Conservation (phyloP, 2,888 invertebrate species). For the Acholoe squamosa region DNA sequence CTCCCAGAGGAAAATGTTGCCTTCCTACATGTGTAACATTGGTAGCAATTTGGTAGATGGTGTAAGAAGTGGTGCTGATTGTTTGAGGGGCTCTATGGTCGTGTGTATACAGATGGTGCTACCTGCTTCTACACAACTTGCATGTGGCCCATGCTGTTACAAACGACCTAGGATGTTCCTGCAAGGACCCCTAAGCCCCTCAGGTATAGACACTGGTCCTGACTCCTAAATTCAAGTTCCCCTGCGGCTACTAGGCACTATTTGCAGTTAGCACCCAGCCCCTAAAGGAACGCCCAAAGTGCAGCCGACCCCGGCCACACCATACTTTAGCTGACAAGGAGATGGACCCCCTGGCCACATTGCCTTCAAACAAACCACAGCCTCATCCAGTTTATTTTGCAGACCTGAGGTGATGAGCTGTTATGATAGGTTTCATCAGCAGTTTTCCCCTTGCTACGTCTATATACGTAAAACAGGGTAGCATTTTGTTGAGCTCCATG, state of each 20-base stretch:
- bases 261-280: not conserved
- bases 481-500: not conserved
- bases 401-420: conserved; percentile 5
- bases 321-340: not conserved
- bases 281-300: not conserved
- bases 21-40: too few species aligned
- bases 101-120: conserved; percentile 24
- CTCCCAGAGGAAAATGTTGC: too few species aligned
- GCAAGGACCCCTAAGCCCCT: not conserved
- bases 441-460: not conserved
- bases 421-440: conserved; percentile 2
- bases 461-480: not conserved
- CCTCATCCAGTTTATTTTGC: conserved; percentile 25
- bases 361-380: conserved; percentile 12
- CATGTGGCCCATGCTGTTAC: not conserved
- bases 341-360: not conserved
- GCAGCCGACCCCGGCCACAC: not conserved
- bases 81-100: not conserved
- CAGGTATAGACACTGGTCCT: not conserved
- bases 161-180: not conserved
- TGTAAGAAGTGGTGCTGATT: not conserved
- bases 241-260: not conserved
- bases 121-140: not conserved
- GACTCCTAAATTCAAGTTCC: not conserved
- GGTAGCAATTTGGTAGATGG: too few species aligned